Base-by-base conservation (phyloP, 2,797 vertebrate genomes). In the Peromyscus melanophrys region DNA sequence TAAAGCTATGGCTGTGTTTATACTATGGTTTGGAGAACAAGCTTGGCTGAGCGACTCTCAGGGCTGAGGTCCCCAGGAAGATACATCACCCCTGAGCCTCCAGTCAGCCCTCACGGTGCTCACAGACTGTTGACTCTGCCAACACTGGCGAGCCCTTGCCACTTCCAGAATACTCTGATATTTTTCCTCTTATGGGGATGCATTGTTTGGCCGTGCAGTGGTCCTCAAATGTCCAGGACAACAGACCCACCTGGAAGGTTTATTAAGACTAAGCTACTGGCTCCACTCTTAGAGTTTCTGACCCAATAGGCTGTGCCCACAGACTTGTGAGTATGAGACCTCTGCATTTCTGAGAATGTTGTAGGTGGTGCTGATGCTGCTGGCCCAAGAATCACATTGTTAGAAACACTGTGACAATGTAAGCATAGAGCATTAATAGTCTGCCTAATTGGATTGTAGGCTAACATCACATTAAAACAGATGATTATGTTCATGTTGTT, bases 181-280 rank as follows among this genome's bases (percentile, higher is more conserved):
- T 25, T 92, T 81, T 71, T 37, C 19, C 52, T 80, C 67, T 31
- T 52, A 13, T 16, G 43, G 59, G 46, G 59, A 77, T 40, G 49
- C 34, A 19, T 37, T 34, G 2, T 19, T 19, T 78, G 80, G 9
- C 29, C 65, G 43, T 11, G 21, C 23, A 46, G 75, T 23, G 55
- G 37, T n/a, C 92, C 85, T 69, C 55, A 75, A 61, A 63, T 40
- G 8, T 27, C 55, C 59, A 61, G 21, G 34, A 14, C 10, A n/a
- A 31, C 4, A 31, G 87, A 81, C 19, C 21, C 31, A 55, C 40
- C 23, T 40, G 27, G 40, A 86, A 59, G 27, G 23, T 65, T 82
- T 92, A 73, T 52, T 63, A 86, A 90, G 93, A 57, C 67, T 75
- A 89, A 65, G 67, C 67, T 13, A 13, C 43, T 29, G 27, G 8